Percentiles rank a stretch among this genome's conserved stretches.
These are phyloP conservation scores for Oconnorella tubifera DNA, from an alignment of 2,888 invertebrate genomes.

Conservation along the genomic window DNA sequence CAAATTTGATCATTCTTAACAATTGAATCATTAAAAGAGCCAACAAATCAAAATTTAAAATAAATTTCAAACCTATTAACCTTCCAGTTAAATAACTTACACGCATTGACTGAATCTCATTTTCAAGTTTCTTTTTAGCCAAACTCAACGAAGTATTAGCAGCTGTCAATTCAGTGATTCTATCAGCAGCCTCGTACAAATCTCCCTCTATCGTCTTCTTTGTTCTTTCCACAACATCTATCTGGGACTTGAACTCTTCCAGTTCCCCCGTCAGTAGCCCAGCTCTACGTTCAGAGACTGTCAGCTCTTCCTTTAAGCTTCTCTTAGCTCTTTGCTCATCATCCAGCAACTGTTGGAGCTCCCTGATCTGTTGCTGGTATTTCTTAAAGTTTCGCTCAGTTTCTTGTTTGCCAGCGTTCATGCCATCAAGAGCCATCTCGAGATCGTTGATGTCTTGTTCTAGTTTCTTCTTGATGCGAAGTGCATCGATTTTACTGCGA, in stretches of 20 bases:
- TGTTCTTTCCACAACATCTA: conserved; percentile 90
- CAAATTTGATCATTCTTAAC: no score
- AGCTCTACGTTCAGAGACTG: conserved; percentile 71
- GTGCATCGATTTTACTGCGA: conserved; percentile 98
- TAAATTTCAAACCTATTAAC: no score
- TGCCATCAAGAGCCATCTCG: conserved; percentile 96
- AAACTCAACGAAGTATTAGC: conserved; percentile 89
- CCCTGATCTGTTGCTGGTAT: conserved; percentile 66
- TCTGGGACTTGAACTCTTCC: conserved; percentile 92
- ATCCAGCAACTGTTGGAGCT: conserved; percentile 90
- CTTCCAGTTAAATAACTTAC: no score
- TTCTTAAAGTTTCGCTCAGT: conserved; percentile 99
- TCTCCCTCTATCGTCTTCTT: conserved; percentile 98
- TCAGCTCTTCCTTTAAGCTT: conserved; percentile 85
- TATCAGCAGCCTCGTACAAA: conserved; percentile 94
- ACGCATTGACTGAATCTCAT: conserved; percentile 87
- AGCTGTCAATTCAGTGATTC: conserved; percentile 91
- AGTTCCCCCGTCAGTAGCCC: conserved; percentile 96
- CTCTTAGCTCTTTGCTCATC: conserved; percentile 78
- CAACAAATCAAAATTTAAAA: no score
- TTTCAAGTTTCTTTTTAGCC: conserved; percentile 98
- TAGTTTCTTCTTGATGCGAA: conserved; percentile 99
- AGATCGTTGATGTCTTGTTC: conserved; percentile 99
- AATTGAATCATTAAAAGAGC: no score
- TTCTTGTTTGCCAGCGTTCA: conserved; percentile 97